Conservation (phyloP, 2,113 vertebrate species). For the Dasyurus viverrinus region DNA sequence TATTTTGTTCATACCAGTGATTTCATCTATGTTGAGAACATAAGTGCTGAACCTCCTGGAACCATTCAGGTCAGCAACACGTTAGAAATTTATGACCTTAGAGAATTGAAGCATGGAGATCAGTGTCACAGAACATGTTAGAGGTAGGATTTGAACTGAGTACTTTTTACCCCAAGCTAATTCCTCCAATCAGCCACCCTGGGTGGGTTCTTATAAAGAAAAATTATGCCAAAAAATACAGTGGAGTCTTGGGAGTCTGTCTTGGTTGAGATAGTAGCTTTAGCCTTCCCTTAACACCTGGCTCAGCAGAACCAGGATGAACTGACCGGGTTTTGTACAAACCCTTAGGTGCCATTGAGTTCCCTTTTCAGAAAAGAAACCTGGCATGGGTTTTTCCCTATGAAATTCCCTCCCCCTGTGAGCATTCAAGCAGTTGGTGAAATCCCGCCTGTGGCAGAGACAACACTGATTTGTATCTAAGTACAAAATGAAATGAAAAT, state of each 20-base stretch:
- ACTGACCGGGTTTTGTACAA: constrained; percentile 17
- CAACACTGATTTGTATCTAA: constrained; percentile 65
- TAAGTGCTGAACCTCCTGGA: background rate
- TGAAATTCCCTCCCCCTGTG: background rate
- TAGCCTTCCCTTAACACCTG: constrained; percentile 49
- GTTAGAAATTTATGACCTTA: background rate
- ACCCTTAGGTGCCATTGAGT: constrained; percentile 15
- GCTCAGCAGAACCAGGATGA: background rate
- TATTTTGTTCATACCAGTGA: background rate
- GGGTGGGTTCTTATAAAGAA: background rate
- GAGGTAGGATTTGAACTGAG: background rate
- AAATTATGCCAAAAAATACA: constrained; percentile 60
- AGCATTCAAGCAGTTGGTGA: constrained; percentile 53
- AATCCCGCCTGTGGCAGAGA: constrained; percentile 44
- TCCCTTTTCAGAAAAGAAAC: accelerated
- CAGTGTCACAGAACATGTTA: background rate
- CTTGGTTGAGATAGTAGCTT: constrained; percentile 57
- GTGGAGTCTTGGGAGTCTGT: constrained; percentile 50
- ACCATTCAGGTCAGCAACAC: background rate
- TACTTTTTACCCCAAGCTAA: background rate
- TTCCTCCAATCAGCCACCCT: background rate
- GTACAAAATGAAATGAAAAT: constrained; percentile 72
- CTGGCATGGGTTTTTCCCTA: constrained; percentile 48
- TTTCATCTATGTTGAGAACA: background rate
- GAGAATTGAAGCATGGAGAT: background rate